Conservation (phyloP, 2,113 vertebrate species). For the Tupaia chinensis region DNA sequence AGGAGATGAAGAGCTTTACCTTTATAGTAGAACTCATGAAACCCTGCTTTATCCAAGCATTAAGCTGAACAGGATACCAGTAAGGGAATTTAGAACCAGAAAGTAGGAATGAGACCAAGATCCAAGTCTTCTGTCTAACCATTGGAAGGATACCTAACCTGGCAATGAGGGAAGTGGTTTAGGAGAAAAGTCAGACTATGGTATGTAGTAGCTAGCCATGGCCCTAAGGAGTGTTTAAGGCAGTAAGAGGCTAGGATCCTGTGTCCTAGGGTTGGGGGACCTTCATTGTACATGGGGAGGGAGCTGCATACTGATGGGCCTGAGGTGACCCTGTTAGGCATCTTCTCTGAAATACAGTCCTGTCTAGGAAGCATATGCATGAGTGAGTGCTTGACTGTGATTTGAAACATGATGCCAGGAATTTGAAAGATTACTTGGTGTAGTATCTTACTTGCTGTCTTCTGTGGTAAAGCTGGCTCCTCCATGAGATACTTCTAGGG, state of each 20-base stretch:
- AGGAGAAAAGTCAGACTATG: not conserved
- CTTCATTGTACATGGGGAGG: not conserved
- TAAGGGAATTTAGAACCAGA: not conserved
- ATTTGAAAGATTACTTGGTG: not conserved
- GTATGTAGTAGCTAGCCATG: not conserved
- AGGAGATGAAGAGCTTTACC: not conserved
- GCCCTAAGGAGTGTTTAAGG: not conserved
- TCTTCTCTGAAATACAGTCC: not conserved
- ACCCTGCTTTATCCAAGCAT: not conserved
- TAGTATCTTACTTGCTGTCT: slow-evolving; percentile 69
- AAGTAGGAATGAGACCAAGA: not conserved
- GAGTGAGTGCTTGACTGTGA: not conserved
- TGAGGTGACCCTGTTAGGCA: not conserved
- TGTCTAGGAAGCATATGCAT: not conserved
- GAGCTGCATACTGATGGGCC: not conserved
- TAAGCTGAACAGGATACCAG: not conserved
- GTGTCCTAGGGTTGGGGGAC: not conserved
- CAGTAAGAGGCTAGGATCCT: not conserved
- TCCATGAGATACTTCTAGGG: slow-evolving; percentile 56
- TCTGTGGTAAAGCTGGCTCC: slow-evolving; percentile 71
- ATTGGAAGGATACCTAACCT: not conserved
- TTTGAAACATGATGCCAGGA: not conserved
- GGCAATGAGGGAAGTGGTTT: not conserved
- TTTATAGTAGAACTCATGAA: not conserved
- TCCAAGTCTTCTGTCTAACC: not conserved